phyloP scores from a whole-genome alignment of 2,797 vertebrate genomes.

The Otolemur crassicaudatus region DNA sequence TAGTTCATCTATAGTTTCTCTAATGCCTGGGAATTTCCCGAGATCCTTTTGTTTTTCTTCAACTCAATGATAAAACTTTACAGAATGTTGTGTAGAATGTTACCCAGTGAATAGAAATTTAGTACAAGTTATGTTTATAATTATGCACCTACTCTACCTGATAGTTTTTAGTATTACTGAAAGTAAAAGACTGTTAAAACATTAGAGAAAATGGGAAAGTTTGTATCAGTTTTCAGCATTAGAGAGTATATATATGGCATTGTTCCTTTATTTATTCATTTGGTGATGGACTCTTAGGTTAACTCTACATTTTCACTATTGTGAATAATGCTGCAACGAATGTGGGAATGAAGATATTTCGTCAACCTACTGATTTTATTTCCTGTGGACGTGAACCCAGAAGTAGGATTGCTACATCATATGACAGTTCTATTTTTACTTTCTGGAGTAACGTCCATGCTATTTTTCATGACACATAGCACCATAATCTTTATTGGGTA shows the following conservation, averaged over 20 bases:
- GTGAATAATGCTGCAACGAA: neutral
- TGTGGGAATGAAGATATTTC: neutral
- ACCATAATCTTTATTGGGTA: neutral
- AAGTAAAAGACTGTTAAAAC: neutral
- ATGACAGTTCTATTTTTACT: neutral
- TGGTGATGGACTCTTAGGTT: neutral
- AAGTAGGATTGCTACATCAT: neutral
- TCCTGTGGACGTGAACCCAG: neutral
- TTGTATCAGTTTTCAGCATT: neutral
- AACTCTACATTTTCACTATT: neutral
- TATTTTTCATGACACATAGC: neutral
- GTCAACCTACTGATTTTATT: neutral
- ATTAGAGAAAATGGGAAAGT: neutral
- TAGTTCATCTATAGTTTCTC: neutral
- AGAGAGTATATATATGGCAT: neutral
- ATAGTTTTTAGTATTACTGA: neutral
- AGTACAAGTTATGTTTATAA: neutral
- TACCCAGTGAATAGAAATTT: neutral
- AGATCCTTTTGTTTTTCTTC: constrained; percentile 64
- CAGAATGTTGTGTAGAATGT: constrained; percentile 5
- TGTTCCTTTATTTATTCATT: neutral
- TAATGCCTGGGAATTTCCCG: constrained; percentile 46
- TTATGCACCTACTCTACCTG: neutral
- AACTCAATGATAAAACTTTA: constrained; percentile 58
- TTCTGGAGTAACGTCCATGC: neutral